A percentile compares a stretch with the other conserved stretches of the same genome.
phyloP scores from a whole-genome alignment of 1,140 invertebrate species.

The Papilio polyxenes region DNA sequence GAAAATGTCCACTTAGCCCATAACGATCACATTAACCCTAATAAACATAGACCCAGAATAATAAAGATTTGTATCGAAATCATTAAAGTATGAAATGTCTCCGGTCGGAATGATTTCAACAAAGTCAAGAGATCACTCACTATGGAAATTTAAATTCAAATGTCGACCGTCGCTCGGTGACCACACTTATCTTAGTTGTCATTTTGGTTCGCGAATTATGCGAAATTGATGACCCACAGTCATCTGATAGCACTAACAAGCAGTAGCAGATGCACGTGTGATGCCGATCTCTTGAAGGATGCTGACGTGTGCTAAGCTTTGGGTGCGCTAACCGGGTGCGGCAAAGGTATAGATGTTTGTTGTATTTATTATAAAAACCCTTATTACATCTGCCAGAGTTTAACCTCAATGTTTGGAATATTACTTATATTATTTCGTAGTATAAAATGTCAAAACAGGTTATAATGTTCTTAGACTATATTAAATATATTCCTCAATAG shows the following conservation, averaged over 20 bases:
- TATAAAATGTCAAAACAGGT: no score
- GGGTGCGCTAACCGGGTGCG: conserved; percentile 19
- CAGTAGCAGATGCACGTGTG: conserved; percentile 67
- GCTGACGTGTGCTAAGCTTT: conserved; percentile 24
- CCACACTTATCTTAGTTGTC: conserved; percentile 54
- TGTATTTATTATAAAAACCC: not conserved
- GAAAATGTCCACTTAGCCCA: conserved; percentile 23
- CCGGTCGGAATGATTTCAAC: conserved; percentile 2
- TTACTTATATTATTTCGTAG: not conserved
- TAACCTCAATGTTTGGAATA: not conserved
- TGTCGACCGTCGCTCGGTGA: conserved; percentile 46
- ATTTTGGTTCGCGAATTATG: conserved; percentile 62
- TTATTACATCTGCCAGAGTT: not conserved
- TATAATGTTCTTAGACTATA: no score
- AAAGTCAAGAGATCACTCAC: conserved; percentile 20
- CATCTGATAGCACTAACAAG: conserved; percentile 72
- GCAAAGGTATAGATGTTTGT: not conserved
- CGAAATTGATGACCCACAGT: conserved; percentile 66
- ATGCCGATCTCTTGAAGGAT: conserved; percentile 41
- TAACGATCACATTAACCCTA: conserved; percentile 31
- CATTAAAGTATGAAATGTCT: conserved; percentile 25
- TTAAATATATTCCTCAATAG: not conserved
- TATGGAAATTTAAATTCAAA: conserved; percentile 50
- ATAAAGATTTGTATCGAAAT: conserved; percentile 30
- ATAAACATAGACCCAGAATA: conserved; percentile 36